Evolutionary conservation across 2,888 invertebrate genomes (phyloP).

Genomic region (Aspidapion aeneum): DNA sequence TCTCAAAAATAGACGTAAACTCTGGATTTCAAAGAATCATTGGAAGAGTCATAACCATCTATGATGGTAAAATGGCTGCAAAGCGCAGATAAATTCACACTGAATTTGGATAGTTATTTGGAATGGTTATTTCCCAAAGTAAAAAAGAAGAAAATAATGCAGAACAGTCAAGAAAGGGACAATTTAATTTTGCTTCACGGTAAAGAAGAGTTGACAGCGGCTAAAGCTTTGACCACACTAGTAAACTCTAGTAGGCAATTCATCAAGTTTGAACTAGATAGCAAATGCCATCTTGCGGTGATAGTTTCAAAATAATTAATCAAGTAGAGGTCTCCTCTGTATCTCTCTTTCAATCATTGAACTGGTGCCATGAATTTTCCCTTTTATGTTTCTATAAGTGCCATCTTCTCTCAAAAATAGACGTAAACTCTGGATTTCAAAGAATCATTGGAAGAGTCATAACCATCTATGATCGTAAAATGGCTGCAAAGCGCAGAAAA

Average conservation of each 20-base stretch:
- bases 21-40: no score
- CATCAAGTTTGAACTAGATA: no score
- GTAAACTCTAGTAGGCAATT: constrained; percentile 45
- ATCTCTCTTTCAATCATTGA: no score
- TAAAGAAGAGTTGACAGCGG: constrained; percentile 72
- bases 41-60: no score
- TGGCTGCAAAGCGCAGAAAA: constrained; percentile 75
- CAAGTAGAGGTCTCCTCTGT: no score
- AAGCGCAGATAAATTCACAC: constrained; percentile 70
- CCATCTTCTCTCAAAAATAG: no score
- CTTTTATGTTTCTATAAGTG: no score
- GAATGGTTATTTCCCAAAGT: constrained; percentile 54
- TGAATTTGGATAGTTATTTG: constrained; percentile 67
- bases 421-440: no score
- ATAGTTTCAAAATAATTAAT: no score
- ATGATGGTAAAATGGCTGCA: constrained; percentile 80
- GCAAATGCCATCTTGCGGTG: no score
- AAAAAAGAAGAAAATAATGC: constrained; percentile 41
- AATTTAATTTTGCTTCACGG: constrained; percentile 47
- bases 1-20: no score
- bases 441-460: constrained; percentile 36
- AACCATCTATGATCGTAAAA: constrained; percentile 63
- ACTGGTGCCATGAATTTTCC: no score
- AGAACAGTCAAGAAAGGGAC: constrained; percentile 23
- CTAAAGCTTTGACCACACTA: constrained; percentile 67